Evolutionary conservation across 35 echinoderm and acorn worm species (phyloP).

Genomic region (Apostichopus parvimensis): DNA sequence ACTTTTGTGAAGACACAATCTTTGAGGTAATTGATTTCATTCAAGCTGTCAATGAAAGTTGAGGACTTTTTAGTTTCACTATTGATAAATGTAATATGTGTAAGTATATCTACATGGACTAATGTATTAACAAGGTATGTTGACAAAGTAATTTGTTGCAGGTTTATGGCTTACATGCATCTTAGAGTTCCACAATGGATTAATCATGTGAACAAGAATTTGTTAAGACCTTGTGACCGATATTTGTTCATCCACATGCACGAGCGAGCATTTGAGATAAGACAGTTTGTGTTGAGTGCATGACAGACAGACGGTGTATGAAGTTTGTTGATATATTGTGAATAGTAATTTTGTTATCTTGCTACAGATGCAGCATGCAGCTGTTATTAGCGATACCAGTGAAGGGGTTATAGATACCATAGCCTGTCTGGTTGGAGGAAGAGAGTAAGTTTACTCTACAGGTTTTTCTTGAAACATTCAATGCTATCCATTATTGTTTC

Average conservation of each 20-base stretch:
- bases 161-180: background rate
- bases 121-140: background rate
- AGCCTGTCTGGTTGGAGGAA: conserved; percentile 58
- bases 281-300: too few species aligned
- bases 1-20: conserved; percentile 99
- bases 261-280: too few species aligned
- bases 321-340: too few species aligned
- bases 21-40: conserved; percentile 82
- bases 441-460: conserved; percentile 19
- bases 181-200: background rate
- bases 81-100: background rate
- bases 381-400: conserved; percentile 87
- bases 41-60: background rate
- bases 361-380: conserved; percentile 96
- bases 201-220: background rate
- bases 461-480: background rate
- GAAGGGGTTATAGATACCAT: conserved; percentile 84
- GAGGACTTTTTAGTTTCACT: background rate
- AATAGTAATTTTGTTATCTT: too few species aligned
- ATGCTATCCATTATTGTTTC: too few species aligned
- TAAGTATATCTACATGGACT: background rate
- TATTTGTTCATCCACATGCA: background rate
- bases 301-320: background rate
- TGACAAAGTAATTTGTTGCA: background rate
- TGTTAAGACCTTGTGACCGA: background rate